Conservation (phyloP, 1,140 invertebrate genomes). For the Trichogramma pretiosum region DNA sequence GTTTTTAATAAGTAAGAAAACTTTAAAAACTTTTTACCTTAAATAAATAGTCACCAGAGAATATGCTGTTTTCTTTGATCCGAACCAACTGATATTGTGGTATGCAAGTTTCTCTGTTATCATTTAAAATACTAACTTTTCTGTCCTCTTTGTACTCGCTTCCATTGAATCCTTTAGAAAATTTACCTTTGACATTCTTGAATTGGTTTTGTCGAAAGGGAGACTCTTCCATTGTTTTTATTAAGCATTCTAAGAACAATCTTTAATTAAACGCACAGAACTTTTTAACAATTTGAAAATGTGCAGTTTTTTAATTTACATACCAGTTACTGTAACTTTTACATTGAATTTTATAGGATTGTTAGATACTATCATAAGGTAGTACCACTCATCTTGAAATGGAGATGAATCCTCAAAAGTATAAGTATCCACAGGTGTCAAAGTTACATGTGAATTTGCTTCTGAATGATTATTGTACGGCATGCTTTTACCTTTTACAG, state of each 20-base stretch:
- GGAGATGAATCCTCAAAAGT: constrained; percentile 43
- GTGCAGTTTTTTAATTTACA: neutral
- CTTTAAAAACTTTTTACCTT: constrained; percentile 29
- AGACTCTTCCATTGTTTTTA: constrained; percentile 29
- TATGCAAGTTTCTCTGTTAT: too few relatives aligned
- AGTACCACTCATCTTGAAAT: constrained; percentile 48
- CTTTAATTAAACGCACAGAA: too few relatives aligned
- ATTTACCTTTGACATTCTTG: too few relatives aligned
- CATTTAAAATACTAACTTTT: too few relatives aligned
- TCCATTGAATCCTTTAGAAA: too few relatives aligned
- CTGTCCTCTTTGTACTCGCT: too few relatives aligned
- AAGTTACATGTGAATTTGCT: constrained; percentile 28
- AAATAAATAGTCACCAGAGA: constrained; percentile 46
- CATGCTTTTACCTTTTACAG: constrained; percentile 37
- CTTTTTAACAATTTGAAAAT: neutral
- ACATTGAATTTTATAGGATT: constrained; percentile 42
- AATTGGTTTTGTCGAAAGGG: constrained; percentile 23
- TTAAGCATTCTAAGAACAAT: constrained; percentile 38
- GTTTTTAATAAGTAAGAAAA: constrained; percentile 1
- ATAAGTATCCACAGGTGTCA: constrained; percentile 34
- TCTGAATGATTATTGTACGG: constrained; percentile 37
- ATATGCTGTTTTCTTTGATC: constrained; percentile 45
- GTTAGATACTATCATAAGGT: constrained; percentile 45
- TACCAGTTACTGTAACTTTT: constrained; percentile 40
- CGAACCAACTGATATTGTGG: constrained; percentile 44